Evolutionary conservation across 2,797 vertebrate genomes (phyloP).

Genomic region (Heliangelus exortis): DNA sequence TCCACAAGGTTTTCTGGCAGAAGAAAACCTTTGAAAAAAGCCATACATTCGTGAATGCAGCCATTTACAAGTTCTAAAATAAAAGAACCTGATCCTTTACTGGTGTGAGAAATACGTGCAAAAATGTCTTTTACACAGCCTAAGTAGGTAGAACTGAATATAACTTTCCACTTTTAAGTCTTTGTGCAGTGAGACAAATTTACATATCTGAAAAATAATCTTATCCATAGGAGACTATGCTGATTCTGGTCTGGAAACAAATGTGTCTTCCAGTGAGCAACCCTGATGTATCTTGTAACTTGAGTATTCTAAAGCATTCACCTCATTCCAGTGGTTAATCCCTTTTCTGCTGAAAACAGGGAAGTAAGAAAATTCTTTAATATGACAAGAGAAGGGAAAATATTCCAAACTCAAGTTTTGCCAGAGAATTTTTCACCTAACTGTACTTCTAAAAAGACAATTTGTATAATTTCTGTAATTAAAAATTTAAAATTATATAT

Average conservation of each 20-base stretch:
- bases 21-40: not conserved
- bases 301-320: not conserved
- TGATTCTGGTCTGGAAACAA: not conserved
- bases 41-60: not conserved
- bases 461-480: not conserved
- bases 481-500: not conserved
- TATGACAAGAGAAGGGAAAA: not conserved
- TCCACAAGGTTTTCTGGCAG: not conserved
- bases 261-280: not conserved
- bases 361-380: not conserved
- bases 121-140: not conserved
- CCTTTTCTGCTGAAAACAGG: not conserved
- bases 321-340: not conserved
- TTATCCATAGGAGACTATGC: not conserved
- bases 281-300: rapidly evolving
- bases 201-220: not conserved
- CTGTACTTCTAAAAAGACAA: not conserved
- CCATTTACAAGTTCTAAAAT: not conserved
- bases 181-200: not conserved
- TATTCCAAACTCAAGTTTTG: not conserved
- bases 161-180: not conserved
- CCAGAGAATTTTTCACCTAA: not conserved
- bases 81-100: not conserved
- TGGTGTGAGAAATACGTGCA: not conserved
- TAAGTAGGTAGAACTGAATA: not conserved